These are phyloP conservation scores for Nibea coibor DNA, from an alignment of 2,113 vertebrate species.

Conservation along the genomic window DNA sequence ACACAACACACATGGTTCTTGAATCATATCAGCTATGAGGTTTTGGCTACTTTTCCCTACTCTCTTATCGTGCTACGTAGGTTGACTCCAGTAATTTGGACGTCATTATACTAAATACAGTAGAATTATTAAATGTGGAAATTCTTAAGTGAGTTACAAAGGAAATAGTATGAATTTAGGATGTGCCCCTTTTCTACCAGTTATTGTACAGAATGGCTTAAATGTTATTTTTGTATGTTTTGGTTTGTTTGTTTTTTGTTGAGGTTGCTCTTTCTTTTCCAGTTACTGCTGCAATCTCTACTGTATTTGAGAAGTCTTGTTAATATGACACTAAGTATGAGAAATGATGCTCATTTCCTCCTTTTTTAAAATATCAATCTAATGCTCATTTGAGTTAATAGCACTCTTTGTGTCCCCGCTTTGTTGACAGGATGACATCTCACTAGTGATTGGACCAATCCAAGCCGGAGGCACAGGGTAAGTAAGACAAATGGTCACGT, in stretches of 20 bases:
- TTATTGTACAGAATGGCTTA: not conserved
- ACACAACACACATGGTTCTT: slow-evolving; percentile 23
- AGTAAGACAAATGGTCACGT: not conserved
- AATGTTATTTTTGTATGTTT: not conserved
- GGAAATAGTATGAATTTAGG: not conserved
- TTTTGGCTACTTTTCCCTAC: slow-evolving; percentile 13
- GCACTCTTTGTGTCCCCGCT: not conserved
- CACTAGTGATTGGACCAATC: not conserved
- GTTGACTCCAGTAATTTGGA: slow-evolving; percentile 2
- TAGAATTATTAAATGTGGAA: slow-evolving; percentile 11
- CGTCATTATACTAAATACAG: slow-evolving; percentile 1
- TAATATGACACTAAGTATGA: not conserved
- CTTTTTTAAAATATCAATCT: not conserved
- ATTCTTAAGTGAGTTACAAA: slow-evolving; percentile 11
- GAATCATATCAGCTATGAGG: slow-evolving; percentile 28
- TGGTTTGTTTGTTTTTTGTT: not conserved
- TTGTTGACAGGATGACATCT: not conserved
- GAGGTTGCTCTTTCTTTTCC: not conserved
- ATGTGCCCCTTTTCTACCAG: not conserved
- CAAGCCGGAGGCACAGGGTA: not conserved
- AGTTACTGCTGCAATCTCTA: not conserved
- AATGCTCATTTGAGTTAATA: not conserved
- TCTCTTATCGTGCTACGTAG: slow-evolving; percentile 12
- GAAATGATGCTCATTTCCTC: not conserved
- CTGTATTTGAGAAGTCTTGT: not conserved